Evolutionary conservation across 2,888 invertebrate species (phyloP).

Genomic region (Dolichopus griseipennis): DNA sequence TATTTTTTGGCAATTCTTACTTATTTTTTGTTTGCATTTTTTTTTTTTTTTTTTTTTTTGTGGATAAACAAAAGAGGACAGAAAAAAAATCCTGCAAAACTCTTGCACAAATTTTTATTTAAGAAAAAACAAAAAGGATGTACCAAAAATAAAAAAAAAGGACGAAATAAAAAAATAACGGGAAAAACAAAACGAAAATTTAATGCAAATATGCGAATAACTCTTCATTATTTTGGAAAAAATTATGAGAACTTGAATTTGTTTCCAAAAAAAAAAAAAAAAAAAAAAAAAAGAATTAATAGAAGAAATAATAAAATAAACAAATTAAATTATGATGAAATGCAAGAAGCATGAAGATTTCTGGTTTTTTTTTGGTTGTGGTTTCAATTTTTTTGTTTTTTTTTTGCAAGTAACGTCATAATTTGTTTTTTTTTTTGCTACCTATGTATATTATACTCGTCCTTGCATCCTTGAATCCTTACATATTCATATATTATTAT

Average conservation of each 20-base stretch:
- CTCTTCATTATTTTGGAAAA: too few species aligned
- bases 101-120: too few species aligned
- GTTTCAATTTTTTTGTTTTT: too few species aligned
- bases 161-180: not conserved
- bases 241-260: not conserved
- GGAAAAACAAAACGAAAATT: not conserved
- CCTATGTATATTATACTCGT: too few species aligned
- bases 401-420: too few species aligned
- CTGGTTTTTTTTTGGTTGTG: too few species aligned
- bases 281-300: not conserved
- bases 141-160: not conserved
- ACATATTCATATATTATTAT: too few species aligned
- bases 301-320: too few species aligned
- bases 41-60: not conserved
- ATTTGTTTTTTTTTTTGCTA: too few species aligned
- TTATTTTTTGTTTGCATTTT: not conserved
- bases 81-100: too few species aligned
- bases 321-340: not conserved
- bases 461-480: too few species aligned
- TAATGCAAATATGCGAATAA: conserved; percentile 1
- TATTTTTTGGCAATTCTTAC: not conserved
- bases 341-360: not conserved
- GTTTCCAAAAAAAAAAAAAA: not conserved
- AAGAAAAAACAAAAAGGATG: not conserved
- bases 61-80: not conserved